Conservation (phyloP, 2,113 vertebrate species). For the Ammodytes marinus region DNA sequence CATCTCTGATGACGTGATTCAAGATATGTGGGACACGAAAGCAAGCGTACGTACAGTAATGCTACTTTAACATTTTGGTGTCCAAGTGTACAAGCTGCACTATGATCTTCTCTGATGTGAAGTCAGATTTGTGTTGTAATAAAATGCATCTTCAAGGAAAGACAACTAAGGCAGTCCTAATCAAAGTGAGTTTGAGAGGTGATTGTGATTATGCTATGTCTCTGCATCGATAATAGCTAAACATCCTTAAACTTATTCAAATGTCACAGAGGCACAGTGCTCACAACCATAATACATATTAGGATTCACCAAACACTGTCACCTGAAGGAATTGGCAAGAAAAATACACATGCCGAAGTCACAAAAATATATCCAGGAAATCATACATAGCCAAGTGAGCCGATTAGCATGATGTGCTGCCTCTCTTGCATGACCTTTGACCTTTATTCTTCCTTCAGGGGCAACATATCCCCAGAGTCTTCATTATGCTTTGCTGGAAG, state of each 20-base stretch:
- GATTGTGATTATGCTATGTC: no score
- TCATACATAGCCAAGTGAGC: constrained; percentile 42
- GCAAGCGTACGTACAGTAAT: no score
- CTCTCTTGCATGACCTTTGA: constrained; percentile 47
- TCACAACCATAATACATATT: background rate
- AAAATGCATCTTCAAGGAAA: no score
- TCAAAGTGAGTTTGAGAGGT: no score
- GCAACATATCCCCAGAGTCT: constrained; percentile 41
- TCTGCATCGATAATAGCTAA: background rate
- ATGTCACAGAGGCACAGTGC: background rate
- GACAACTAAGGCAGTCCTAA: no score
- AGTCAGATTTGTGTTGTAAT: no score
- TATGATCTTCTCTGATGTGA: no score
- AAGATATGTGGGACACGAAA: no score
- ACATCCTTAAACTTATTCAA: background rate
- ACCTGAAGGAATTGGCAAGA: background rate
- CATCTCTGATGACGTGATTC: no score
- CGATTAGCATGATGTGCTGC: constrained; percentile 49
- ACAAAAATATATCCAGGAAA: constrained; percentile 7
- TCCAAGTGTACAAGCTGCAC: no score
- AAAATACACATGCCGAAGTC: constrained; percentile 3
- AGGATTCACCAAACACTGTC: constrained; percentile 14
- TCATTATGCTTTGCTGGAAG: constrained; percentile 56
- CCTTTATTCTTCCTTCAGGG: constrained; percentile 30
- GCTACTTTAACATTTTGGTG: no score